These are phyloP conservation scores for Solea senegalensis DNA, from an alignment of 2,113 vertebrate genomes.

Conservation along the genomic window DNA sequence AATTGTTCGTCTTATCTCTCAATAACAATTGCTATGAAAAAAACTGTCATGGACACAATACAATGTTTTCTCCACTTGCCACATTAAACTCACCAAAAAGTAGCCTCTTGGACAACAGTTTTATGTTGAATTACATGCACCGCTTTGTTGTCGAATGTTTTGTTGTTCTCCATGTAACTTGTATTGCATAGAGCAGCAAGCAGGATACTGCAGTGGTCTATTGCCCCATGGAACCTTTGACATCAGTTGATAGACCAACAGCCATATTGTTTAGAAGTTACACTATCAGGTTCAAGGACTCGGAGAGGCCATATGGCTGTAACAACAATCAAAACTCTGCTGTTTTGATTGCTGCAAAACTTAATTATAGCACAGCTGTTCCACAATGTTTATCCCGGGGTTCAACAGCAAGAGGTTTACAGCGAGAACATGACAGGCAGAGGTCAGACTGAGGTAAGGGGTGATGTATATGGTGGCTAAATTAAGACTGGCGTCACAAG, in stretches of 20 bases:
- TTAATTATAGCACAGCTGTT: background rate
- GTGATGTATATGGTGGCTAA: background rate
- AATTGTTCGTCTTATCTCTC: background rate
- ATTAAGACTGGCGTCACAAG: slow-evolving; percentile 10
- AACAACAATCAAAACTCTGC: background rate
- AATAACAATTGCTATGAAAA: background rate
- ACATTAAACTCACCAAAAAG: too few species aligned
- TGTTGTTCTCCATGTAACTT: too few species aligned
- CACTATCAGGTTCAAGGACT: too few species aligned
- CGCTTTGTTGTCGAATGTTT: too few species aligned
- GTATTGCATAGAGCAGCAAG: too few species aligned
- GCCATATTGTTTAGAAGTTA: background rate
- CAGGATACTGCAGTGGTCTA: too few species aligned
- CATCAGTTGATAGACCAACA: too few species aligned
- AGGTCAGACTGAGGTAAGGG: background rate
- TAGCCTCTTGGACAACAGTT: too few species aligned
- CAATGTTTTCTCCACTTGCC: too few species aligned
- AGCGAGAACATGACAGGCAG: background rate
- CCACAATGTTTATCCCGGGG: background rate
- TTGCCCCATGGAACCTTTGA: too few species aligned
- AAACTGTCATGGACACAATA: too few species aligned
- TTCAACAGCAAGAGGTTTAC: background rate
- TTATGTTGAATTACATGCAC: too few species aligned
- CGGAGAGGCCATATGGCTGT: background rate
- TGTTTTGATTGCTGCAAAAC: background rate